phyloP scores from a whole-genome alignment of 2,888 invertebrate genomes.

The Yponomeuta evonymella region DNA sequence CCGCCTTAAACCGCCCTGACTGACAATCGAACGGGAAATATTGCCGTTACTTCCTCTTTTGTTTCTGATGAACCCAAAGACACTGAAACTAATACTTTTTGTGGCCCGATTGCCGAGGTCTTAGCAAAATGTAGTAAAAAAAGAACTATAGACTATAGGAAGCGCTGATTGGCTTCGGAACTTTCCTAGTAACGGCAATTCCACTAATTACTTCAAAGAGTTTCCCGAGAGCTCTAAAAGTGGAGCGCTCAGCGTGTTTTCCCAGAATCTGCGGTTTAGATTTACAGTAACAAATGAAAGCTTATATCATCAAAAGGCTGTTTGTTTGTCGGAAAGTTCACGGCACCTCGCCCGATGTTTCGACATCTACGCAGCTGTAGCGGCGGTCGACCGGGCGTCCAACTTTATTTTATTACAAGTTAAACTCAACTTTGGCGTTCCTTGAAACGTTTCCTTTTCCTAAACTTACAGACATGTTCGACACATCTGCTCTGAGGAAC shows the following conservation, averaged over 20 bases:
- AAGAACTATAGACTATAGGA: neutral
- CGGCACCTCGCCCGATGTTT: constrained; percentile 2
- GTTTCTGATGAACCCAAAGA: neutral
- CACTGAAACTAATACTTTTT: too few relatives aligned
- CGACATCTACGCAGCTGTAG: constrained; percentile 18
- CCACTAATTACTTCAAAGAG: neutral
- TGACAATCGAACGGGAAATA: constrained; percentile 14
- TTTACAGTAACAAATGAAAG: neutral
- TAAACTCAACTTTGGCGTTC: constrained; percentile 43
- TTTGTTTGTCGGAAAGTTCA: neutral
- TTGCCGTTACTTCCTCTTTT: neutral
- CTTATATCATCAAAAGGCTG: constrained; percentile 1
- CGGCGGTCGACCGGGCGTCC: constrained; percentile 32
- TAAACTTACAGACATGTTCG: constrained; percentile 48
- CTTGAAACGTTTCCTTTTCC: constrained; percentile 42
- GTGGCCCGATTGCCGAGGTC: neutral
- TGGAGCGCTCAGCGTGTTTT: neutral
- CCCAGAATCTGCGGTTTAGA: neutral
- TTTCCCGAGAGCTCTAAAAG: neutral
- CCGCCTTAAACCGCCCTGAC: constrained; percentile 9
- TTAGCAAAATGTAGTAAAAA: neutral
- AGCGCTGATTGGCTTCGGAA: neutral
- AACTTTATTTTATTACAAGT: constrained; percentile 53
- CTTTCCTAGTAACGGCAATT: neutral
- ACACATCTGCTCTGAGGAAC: constrained; percentile 45